A percentile compares a stretch with the other conserved stretches of the same genome.
Conservation (phyloP, 35 echinoderm and acorn worm genomes). For the Hemicentrotus pulcherrimus region DNA sequence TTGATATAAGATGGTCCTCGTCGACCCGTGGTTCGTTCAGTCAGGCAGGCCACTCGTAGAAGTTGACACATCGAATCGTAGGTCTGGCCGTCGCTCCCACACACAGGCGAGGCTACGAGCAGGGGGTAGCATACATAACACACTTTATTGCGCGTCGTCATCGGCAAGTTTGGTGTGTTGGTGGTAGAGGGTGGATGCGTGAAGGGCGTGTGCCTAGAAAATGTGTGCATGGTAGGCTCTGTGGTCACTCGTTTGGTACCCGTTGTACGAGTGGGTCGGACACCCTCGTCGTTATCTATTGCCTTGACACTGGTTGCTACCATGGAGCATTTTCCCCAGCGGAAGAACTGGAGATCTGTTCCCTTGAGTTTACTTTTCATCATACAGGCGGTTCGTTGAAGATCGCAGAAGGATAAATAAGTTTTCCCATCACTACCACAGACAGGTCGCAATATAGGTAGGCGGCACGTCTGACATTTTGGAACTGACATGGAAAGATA, state of each 20-base stretch:
- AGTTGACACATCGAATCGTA: constrained; percentile 2
- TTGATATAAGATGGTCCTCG: constrained; percentile 22
- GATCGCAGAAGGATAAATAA: background rate
- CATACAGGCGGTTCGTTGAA: background rate
- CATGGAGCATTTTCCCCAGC: background rate
- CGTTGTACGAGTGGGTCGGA: background rate
- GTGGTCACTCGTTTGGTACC: background rate
- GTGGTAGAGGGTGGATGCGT: background rate
- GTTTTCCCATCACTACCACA: background rate
- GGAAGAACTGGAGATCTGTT: background rate
- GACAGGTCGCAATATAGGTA: background rate
- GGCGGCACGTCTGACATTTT: background rate
- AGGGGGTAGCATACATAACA: background rate
- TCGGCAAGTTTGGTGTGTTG: background rate
- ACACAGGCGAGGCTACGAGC: background rate
- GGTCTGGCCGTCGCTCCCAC: background rate
- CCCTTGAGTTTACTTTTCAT: background rate
- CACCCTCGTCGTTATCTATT: background rate
- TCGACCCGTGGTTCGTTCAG: background rate
- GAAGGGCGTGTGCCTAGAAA: background rate
- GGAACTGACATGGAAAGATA: background rate
- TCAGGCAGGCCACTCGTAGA: background rate
- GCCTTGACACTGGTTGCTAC: background rate
- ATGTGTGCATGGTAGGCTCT: background rate
- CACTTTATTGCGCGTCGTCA: background rate